Evolutionary conservation across 2,113 vertebrate species (phyloP).

Genomic region (Lophius piscatorius): DNA sequence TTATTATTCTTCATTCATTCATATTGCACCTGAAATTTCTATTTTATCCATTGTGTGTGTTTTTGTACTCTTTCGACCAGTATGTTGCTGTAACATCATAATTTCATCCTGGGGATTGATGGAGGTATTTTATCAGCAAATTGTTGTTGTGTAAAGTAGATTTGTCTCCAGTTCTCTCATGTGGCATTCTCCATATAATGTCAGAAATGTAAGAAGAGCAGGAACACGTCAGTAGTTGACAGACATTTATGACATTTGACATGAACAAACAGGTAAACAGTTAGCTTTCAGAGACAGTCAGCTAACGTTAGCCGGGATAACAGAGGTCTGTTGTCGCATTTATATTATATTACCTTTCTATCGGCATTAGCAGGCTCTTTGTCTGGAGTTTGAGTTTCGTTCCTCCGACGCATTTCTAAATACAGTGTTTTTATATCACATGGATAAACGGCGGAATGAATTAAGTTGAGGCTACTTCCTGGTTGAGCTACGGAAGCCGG

Average conservation of each 20-base stretch:
- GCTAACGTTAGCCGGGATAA: constrained; percentile 13
- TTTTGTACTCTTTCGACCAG: too few species aligned
- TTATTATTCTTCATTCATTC: too few species aligned
- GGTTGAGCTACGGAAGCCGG: constrained; percentile 32
- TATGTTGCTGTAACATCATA: too few species aligned
- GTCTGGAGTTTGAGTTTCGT: constrained; percentile 52
- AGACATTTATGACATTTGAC: not conserved
- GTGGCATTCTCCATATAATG: too few species aligned
- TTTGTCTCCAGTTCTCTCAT: too few species aligned
- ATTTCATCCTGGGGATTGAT: too few species aligned
- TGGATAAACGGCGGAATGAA: constrained; percentile 32
- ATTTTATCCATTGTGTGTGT: too few species aligned
- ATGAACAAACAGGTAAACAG: not conserved
- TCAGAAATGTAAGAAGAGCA: too few species aligned
- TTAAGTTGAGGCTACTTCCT: constrained; percentile 34
- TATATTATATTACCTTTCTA: constrained; percentile 60
- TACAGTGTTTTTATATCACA: not conserved
- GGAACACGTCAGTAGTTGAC: not conserved
- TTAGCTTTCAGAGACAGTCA: not conserved
- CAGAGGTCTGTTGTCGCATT: not conserved
- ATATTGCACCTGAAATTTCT: too few species aligned
- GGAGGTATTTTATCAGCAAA: too few species aligned
- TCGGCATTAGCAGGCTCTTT: constrained; percentile 34
- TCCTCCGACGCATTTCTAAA: constrained; percentile 70
- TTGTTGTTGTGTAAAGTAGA: too few species aligned